Base-by-base conservation (phyloP, 2,888 invertebrate genomes). In the Neocrepidodera transversa region DNA sequence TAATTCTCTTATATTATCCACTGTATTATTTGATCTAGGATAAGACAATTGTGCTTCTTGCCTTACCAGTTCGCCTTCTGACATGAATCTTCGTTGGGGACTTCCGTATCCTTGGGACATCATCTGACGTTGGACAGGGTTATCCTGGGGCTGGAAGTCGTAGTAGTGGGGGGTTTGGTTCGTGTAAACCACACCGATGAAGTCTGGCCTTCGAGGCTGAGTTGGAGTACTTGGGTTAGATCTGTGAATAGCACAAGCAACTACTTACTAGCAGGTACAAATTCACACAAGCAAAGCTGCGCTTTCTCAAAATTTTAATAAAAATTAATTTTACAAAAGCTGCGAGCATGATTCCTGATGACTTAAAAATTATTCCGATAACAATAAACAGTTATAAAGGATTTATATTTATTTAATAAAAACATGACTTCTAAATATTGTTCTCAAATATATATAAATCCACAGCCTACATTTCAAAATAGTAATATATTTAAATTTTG, bases 151-250 rank as follows among this genome's bases (percentile, higher is more conserved):
- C 64, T 80, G 78, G 68, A 77, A 78, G 65, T 79, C 79, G 69
- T 79, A 79, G 70, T 78, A 78, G 58, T 71, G 76, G 59, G 78
- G 71, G 72, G 79, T 54, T 73, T 81, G 80, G 61, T 80, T 80
- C 60, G 79, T 72, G 63, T 78, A 75, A 26, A 77, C 76, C 65
- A 92, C 90, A 72, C 91, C 88, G 78, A 93, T 92, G 82, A 93
- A 93, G 82, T 93, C 93, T 59, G 93, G 93, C 70, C 93, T 86
- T 75, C 92, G 86, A 71, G 92, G 90, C 85, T 92, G 92, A 74
- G 93, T 93, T 74, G 94, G 94, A 75, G 93, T 93, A 78, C 93
- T 92, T 73, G 93, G 94, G 83, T 93, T 93, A 72, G 93, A 93
- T 87, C 93, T 93, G 87, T 81, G 83, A 76, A 71, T 63, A 68